Conservation (phyloP, 2,113 vertebrate species). For the Coreoperca whiteheadi region DNA sequence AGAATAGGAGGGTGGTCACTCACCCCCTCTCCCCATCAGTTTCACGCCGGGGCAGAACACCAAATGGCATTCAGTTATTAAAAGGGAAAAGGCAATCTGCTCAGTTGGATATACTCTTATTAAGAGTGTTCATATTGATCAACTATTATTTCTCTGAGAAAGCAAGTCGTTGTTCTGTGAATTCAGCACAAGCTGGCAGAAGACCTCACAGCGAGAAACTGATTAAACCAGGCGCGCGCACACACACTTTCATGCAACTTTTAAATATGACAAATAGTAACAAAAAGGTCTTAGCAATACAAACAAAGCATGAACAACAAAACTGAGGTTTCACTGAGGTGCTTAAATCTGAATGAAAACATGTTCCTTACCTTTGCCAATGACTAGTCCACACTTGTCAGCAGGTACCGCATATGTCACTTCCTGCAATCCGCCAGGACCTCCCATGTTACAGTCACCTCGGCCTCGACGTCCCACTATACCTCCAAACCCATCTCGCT, state of each 20-base stretch:
- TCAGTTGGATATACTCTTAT: slow-evolving; percentile 35
- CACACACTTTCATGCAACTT: neutral
- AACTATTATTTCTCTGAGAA: slow-evolving; percentile 11
- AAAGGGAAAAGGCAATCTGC: slow-evolving; percentile 61
- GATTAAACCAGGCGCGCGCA: neutral
- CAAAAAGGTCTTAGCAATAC: neutral
- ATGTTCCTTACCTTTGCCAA: slow-evolving; percentile 92
- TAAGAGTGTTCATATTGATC: slow-evolving; percentile 5
- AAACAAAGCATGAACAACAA: neutral
- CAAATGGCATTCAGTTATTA: slow-evolving; percentile 63
- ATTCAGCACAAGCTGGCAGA: neutral
- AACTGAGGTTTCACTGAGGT: neutral
- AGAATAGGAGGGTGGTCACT: slow-evolving; percentile 75
- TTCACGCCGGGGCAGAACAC: slow-evolving; percentile 62
- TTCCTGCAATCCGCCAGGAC: slow-evolving; percentile 92
- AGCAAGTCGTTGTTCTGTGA: neutral
- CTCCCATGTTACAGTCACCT: slow-evolving; percentile 89
- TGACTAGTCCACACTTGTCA: slow-evolving; percentile 98
- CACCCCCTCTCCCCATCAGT: slow-evolving; percentile 64
- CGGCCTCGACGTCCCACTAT: slow-evolving; percentile 88
- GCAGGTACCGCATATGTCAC: slow-evolving; percentile 97
- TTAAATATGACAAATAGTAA: neutral
- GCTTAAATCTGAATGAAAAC: neutral
- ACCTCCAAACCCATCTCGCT: slow-evolving; percentile 93
- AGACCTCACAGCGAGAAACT: neutral